Evolutionary conservation across 1,140 invertebrate species (phyloP), one percentile per base, ranked within the genome.

Genomic region (Drosophila kurseongensis): DNA sequence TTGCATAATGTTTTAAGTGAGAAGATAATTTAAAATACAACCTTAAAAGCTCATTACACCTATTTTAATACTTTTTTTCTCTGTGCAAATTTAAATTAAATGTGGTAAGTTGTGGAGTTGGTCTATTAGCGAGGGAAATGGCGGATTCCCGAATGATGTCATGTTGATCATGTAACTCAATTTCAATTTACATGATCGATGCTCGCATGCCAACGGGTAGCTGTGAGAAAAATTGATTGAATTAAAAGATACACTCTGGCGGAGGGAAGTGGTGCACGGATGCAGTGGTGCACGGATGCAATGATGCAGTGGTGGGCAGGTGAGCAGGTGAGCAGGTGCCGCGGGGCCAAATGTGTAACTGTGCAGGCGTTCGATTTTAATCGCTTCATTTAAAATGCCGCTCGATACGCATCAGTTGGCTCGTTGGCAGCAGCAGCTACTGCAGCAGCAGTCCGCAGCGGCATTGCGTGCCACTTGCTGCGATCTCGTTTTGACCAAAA

Each of bases 381-480:
- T 86, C 83, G 71, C 83, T 86, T 86, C 83, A 86, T 89, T 89
- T 86, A 86, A 86, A 86, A 86, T 89, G 83, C 84, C 79, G 76
- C 83, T 82, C 75, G 84, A 86, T 89, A 86, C 83, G 83, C 83
- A 86, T 88, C 83, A 86, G 84, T 80, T 73, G 80, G 79, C 75
- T 72, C 44, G 63, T 60, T 59, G 47, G 55, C 67, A 72, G 36
- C 44, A 4, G 29, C 27, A 7, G 14, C 16, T 44, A 16, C 27
- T 8, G 63, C n/a, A 23, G 29, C 13, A 27, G 45, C 12, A 9
- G 6, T 29, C 14, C 18, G 36, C 50, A 13, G 38, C 48, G 16
- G 47, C 78, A 83, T 86, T 86, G 84, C 83, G 83, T 86, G 83
- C 83, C 83, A 86, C 83, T 86, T 88, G 83, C 83, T 89, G 84